phyloP scores from a whole-genome alignment of 2,113 vertebrate genomes.

The Morone chrysops region DNA sequence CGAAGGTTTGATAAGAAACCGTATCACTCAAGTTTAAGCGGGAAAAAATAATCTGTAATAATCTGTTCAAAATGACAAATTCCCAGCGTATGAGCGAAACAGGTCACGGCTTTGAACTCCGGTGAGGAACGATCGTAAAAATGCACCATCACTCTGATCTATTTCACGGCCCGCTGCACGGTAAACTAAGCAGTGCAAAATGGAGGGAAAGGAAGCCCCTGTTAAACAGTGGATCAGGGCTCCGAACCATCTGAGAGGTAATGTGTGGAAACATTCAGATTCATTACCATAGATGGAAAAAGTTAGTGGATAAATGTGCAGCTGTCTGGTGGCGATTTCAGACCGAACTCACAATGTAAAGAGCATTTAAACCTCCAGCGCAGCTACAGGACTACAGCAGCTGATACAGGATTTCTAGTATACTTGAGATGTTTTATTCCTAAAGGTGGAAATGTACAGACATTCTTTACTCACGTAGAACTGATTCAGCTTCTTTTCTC shows the following conservation, averaged over 20 bases:
- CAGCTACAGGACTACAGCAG: neutral
- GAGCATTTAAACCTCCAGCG: neutral
- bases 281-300: neutral
- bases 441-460: too few relatives aligned
- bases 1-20: too few relatives aligned
- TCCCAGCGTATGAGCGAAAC: neutral
- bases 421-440: too few relatives aligned
- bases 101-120: neutral
- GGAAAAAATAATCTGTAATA: neutral
- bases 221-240: neutral
- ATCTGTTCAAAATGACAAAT: neutral
- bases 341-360: neutral
- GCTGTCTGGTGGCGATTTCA: neutral
- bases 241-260: neutral
- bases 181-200: conserved; percentile 2
- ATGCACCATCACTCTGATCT: neutral
- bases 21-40: too few relatives aligned
- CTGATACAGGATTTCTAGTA: too few relatives aligned
- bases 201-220: too few relatives aligned
- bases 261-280: neutral
- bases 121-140: neutral
- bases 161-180: neutral
- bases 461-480: too few relatives aligned
- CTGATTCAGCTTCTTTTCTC: too few relatives aligned
- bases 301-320: neutral